These are phyloP conservation scores for Drosophila maculinotata DNA, from an alignment of 2,888 invertebrate species.

Conservation along the genomic window DNA sequence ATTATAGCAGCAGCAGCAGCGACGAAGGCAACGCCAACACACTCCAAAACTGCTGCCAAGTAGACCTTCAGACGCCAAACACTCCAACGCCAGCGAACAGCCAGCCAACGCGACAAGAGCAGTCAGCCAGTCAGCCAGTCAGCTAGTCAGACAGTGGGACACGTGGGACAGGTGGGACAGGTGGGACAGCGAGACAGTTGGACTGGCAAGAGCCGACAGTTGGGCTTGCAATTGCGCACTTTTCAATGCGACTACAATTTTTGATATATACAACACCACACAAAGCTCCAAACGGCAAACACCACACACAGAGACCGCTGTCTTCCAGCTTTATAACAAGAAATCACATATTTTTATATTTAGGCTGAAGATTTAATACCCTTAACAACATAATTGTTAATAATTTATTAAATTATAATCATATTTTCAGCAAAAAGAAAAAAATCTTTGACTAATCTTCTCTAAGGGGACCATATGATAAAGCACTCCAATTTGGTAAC, in stretches of 20 bases:
- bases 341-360: neutral
- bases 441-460: too few species aligned
- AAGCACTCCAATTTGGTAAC: too few species aligned
- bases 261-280: conserved; percentile 48
- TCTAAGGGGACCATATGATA: too few species aligned
- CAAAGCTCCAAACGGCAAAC: conserved; percentile 22
- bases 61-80: conserved; percentile 81
- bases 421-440: too few species aligned
- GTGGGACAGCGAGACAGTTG: conserved; percentile 42
- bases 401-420: neutral
- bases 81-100: conserved; percentile 72
- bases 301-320: conserved; percentile 51
- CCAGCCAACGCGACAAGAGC: conserved; percentile 67
- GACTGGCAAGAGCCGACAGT: conserved; percentile 62
- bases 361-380: neutral
- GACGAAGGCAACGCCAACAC: conserved; percentile 66
- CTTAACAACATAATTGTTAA: neutral
- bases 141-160: conserved; percentile 25
- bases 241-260: conserved; percentile 68
- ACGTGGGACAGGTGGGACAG: conserved; percentile 47
- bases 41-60: conserved; percentile 78
- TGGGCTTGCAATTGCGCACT: conserved; percentile 78
- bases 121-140: conserved; percentile 36
- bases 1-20: conserved; percentile 59
- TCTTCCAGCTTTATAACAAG: conserved; percentile 44